Evolutionary conservation across 2,113 vertebrate species (phyloP), one percentile per base, ranked within the genome.

Genomic region (Aegithalos caudatus): DNA sequence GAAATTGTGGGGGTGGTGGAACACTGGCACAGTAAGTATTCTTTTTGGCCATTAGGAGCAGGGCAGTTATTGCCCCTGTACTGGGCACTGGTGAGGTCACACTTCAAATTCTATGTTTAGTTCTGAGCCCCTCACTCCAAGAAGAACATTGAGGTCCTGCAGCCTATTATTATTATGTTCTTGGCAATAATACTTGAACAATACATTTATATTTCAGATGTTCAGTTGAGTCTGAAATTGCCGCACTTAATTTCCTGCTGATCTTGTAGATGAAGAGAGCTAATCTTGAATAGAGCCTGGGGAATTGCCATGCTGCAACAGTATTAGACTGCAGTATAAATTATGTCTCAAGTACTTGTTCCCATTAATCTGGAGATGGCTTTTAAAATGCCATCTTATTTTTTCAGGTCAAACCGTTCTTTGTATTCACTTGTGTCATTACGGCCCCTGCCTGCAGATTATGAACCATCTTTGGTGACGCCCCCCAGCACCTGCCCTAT

Each of bases 401-500:
- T 95, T 86, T 82, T 88, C 81, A 98, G 99, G 99, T 99, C 99
- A 92, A 99, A 99, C 92, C 98, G 98, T 92, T 99, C 99, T 35
- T 92, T 99, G 19, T 99, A 98, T 96, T 99, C 98, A 8, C 97
- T 99, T 38, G 98, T 99, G 50, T 99, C 99, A 67, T 98, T 99
- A 91, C 98, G 98, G 58, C 99, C 99, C 45, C 98, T 99, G 85
- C 98, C 99, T 6, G 88, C 97, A 40, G 98, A 99, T 98, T 99
- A 98, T 96, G 98, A 99, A 23, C 99, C 99, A 27, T 92, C 96
- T 12, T 78, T 97, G 67, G 98, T 99, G 93, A 97, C 96, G 83
- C 97, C 98, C 80, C 99, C 99, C 8, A 98, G 98, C 10, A 97
- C 95, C 76, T 98, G 80, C 92, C 97, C 97, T 31, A 80, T 70